These are phyloP conservation scores for Uloborus diversus DNA, from an alignment of 1,140 invertebrate genomes.

Conservation along the genomic window DNA sequence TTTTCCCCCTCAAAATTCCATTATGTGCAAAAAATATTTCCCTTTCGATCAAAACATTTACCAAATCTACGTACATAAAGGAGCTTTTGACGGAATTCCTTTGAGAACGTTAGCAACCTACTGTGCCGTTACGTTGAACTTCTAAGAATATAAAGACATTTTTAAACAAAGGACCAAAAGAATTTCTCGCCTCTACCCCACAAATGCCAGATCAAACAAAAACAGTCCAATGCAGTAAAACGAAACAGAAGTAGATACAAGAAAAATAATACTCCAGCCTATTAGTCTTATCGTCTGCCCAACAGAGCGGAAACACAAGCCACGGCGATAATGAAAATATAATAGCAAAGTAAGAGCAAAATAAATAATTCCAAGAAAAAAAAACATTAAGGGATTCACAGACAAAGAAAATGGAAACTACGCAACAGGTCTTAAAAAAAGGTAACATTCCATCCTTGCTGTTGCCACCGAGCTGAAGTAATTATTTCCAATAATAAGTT, in stretches of 20 bases:
- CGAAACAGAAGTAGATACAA: constrained; percentile 14
- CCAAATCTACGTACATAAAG: too few species aligned
- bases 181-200: constrained; percentile 14
- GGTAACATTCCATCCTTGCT: constrained; percentile 8
- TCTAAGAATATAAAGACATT: constrained; percentile 1
- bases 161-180: background rate
- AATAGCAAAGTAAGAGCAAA: background rate
- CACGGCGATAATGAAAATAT: constrained; percentile 42
- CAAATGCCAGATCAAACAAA: constrained; percentile 6
- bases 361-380: too few species aligned
- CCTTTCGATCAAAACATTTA: background rate
- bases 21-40: too few species aligned
- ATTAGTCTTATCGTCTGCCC: constrained; percentile 47
- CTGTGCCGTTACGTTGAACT: too few species aligned
- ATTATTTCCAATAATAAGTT: constrained; percentile 14
- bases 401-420: constrained; percentile 8
- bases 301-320: constrained; percentile 39
- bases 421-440: too few species aligned
- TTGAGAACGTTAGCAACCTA: too few species aligned
- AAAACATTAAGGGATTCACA: constrained; percentile 6
- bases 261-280: background rate
- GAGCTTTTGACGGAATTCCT: too few species aligned
- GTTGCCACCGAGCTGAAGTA: background rate
- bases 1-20: too few species aligned
- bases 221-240: constrained; percentile 6